These are phyloP conservation scores for Pollimyrus isidori DNA, from an alignment of 2,113 vertebrate species.

Conservation along the genomic window DNA sequence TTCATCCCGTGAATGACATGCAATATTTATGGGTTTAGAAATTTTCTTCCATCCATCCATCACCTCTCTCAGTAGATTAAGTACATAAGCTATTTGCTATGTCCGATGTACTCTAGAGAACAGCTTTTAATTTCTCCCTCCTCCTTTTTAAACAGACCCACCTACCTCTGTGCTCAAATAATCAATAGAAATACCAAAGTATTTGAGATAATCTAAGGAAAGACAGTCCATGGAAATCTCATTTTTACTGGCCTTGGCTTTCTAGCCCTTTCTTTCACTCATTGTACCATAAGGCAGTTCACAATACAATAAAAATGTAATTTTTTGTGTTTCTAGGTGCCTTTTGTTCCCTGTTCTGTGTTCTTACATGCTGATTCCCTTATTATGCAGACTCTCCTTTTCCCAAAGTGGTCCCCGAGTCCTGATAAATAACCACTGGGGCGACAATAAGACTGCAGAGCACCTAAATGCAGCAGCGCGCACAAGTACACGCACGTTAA, in stretches of 20 bases:
- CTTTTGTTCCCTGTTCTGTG: neutral
- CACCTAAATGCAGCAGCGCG: neutral
- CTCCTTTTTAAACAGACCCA: neutral
- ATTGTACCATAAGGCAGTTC: neutral
- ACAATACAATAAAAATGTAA: neutral
- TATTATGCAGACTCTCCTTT: neutral
- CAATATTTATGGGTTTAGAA: neutral
- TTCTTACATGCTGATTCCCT: neutral
- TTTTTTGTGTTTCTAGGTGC: neutral
- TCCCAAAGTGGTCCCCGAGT: neutral
- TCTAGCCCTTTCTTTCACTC: neutral
- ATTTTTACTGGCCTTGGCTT: neutral
- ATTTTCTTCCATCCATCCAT: neutral
- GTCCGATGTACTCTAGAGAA: neutral
- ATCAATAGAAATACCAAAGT: neutral
- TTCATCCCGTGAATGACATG: neutral
- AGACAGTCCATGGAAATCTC: neutral
- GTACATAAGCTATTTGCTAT: neutral
- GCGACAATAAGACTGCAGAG: neutral
- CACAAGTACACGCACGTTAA: neutral
- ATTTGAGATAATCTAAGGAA: neutral
- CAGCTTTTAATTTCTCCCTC: neutral
- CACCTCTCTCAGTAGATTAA: neutral
- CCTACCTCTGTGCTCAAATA: neutral
- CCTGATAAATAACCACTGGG: neutral